A percentile compares a stretch with the other conserved stretches of the same genome.
Evolutionary conservation across 2,113 vertebrate species (phyloP).

Genomic region (Ramphastos sulfuratus): DNA sequence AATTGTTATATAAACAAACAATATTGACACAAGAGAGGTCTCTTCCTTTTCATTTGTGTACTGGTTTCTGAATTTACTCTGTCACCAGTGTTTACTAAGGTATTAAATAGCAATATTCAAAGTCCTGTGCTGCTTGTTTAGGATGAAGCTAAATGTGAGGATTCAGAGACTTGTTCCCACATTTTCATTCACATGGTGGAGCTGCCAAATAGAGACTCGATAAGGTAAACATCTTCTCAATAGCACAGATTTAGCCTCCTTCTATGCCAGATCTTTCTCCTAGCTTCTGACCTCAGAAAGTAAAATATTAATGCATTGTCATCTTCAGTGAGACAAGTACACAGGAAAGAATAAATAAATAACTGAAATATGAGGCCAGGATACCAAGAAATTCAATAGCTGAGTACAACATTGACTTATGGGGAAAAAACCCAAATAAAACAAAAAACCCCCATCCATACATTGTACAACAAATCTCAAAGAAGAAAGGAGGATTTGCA

Average conservation of each 20-base stretch:
- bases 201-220: neutral
- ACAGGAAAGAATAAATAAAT: neutral
- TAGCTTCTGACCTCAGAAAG: neutral
- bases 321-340: neutral
- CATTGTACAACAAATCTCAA: neutral
- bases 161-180: neutral
- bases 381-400: neutral
- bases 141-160: neutral
- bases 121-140: neutral
- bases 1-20: neutral
- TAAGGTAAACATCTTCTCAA: neutral
- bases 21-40: neutral
- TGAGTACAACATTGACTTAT: neutral
- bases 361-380: neutral
- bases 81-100: neutral
- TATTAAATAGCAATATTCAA: neutral
- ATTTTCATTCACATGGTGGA: neutral
- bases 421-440: neutral
- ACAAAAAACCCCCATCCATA: neutral
- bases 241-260: neutral
- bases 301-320: neutral
- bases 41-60: neutral
- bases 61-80: neutral
- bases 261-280: neutral
- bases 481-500: neutral